A percentile compares a stretch with the other conserved stretches of the same genome.
Evolutionary conservation across 2,113 vertebrate species (phyloP).

Genomic region (Piaya cayana): DNA sequence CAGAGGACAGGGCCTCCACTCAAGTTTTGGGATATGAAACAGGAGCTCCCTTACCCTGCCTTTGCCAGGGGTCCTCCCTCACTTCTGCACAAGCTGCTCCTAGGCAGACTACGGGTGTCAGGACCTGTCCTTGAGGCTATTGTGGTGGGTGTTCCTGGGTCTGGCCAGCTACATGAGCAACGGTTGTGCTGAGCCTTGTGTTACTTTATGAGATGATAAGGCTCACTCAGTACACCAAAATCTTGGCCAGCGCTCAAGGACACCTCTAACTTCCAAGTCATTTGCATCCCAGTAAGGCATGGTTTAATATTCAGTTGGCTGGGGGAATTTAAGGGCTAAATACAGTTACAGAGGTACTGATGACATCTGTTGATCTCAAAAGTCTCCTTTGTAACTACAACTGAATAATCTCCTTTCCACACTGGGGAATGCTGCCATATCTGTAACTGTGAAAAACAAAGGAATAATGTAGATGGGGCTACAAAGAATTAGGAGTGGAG

Average conservation of each 20-base stretch:
- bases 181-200: not conserved
- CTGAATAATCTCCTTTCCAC: not conserved
- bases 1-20: not conserved
- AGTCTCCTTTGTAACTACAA: not conserved
- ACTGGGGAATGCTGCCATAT: not conserved
- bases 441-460: not conserved
- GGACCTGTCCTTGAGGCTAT: not conserved
- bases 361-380: not conserved
- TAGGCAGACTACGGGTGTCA: rapidly evolving
- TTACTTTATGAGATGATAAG: rapidly evolving
- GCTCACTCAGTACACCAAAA: not conserved
- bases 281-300: not conserved
- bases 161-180: rapidly evolving
- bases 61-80: not conserved
- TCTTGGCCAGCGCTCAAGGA: not conserved
- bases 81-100: not conserved
- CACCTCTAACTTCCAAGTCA: not conserved
- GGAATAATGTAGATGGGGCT: not conserved
- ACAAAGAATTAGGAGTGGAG: not conserved
- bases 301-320: not conserved
- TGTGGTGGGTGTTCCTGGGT: not conserved
- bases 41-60: not conserved
- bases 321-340: not conserved
- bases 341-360: not conserved
- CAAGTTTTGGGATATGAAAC: not conserved